These are phyloP conservation scores for Synaphobranchus kaupii DNA, from an alignment of 2,797 vertebrate species.

Conservation along the genomic window DNA sequence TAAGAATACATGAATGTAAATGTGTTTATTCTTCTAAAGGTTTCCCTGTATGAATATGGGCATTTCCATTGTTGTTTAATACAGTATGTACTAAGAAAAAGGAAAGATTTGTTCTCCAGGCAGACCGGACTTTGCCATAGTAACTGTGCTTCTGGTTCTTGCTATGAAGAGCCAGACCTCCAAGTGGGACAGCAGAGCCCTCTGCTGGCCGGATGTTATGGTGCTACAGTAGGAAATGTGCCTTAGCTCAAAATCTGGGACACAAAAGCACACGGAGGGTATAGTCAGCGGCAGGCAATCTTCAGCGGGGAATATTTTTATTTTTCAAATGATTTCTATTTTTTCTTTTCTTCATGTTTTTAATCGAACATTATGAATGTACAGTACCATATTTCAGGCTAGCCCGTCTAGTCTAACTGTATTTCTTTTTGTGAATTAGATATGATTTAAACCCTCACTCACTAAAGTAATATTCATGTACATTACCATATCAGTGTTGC, in stretches of 20 bases:
- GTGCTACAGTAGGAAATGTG: neutral
- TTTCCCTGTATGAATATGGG: slow-evolving; percentile 25
- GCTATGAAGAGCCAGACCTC: too few relatives aligned
- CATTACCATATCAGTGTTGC: neutral
- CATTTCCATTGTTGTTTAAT: slow-evolving; percentile 32
- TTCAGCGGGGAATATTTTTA: neutral
- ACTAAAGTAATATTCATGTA: neutral
- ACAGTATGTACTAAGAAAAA: slow-evolving; percentile 17
- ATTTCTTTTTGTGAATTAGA: neutral
- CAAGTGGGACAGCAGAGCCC: slow-evolving; percentile 26
- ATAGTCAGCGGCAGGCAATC: neutral
- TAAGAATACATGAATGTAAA: neutral
- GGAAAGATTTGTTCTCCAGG: neutral
- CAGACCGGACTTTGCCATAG: neutral
- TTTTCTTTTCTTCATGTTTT: too few relatives aligned
- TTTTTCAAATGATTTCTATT: neutral
- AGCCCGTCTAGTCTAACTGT: too few relatives aligned
- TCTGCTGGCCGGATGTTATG: slow-evolving; percentile 29
- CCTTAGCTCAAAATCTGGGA: neutral
- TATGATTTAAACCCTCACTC: neutral
- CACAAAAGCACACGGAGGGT: neutral
- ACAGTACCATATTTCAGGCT: too few relatives aligned
- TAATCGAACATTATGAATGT: too few relatives aligned
- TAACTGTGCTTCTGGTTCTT: slow-evolving; percentile 6
- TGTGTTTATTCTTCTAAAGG: slow-evolving; percentile 30